A percentile compares a stretch with the other conserved stretches of the same genome.
phyloP scores from a whole-genome alignment of 2,797 vertebrate genomes.

The Bryconaethiops microstoma region DNA sequence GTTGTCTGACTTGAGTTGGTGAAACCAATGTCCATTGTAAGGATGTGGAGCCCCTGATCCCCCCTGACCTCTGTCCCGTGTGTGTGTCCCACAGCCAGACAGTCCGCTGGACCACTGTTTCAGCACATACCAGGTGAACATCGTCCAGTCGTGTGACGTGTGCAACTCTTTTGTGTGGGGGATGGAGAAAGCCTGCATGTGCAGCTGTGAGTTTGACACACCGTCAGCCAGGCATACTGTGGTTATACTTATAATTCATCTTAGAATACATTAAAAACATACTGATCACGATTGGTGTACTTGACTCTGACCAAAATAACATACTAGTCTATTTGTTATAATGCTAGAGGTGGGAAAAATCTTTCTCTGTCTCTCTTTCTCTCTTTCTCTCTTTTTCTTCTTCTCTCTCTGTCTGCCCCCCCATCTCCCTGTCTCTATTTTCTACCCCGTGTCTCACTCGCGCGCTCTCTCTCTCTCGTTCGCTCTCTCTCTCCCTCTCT shows the following conservation, averaged over 20 bases:
- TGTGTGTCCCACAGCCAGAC: slow-evolving; percentile 72
- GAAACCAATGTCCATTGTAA: too few relatives aligned
- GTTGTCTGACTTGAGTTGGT: too few relatives aligned
- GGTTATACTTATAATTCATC: too few relatives aligned
- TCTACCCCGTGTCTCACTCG: not conserved
- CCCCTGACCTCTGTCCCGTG: too few relatives aligned
- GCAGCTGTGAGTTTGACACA: slow-evolving; percentile 83
- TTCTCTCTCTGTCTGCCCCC: slow-evolving; percentile 31
- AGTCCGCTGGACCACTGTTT: slow-evolving; percentile 89
- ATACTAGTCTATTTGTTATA: too few relatives aligned
- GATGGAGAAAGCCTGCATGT: slow-evolving; percentile 97
- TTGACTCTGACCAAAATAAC: too few relatives aligned
- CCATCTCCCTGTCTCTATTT: not conserved
- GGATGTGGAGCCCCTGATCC: too few relatives aligned
- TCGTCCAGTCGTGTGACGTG: slow-evolving; percentile 94
- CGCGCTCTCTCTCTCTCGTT: slow-evolving; percentile 36
- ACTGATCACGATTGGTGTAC: too few relatives aligned
- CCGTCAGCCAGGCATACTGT: not conserved
- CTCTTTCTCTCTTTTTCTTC: slow-evolving; percentile 28
- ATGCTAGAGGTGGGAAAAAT: too few relatives aligned
- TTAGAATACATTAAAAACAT: too few relatives aligned
- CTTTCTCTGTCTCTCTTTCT: not conserved
- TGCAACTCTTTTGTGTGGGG: slow-evolving; percentile 94
- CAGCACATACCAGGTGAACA: slow-evolving; percentile 92
- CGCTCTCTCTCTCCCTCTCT: slow-evolving; percentile 24